A percentile compares a stretch with the other conserved stretches of the same genome.
These are phyloP conservation scores for Eurystomus glaucurus DNA, from an alignment of 2,797 vertebrate species.

Conservation along the genomic window DNA sequence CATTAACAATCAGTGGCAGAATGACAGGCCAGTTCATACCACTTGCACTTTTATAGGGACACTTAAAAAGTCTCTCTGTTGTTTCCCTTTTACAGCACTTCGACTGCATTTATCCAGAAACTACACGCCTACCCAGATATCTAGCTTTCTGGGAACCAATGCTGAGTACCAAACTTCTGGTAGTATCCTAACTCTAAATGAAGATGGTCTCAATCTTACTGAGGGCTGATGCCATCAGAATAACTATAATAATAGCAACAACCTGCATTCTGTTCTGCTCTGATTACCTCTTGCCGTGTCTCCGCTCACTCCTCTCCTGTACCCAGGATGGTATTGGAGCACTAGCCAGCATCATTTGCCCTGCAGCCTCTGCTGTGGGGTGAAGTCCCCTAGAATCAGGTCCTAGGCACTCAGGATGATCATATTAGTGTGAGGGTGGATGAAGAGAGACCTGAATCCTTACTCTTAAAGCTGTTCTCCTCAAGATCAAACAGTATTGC, in stretches of 20 bases:
- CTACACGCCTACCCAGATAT: background rate
- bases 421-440: background rate
- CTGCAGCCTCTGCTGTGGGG: background rate
- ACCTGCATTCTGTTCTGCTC: background rate
- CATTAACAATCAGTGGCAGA: conserved; percentile 32
- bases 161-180: background rate
- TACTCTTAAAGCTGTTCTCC: background rate
- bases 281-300: background rate
- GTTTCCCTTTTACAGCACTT: background rate
- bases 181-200: background rate
- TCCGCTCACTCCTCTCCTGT: background rate
- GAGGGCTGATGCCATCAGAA: background rate
- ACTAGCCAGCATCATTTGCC: background rate
- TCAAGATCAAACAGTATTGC: background rate
- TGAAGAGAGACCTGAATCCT: background rate
- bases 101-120: background rate
- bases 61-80: background rate
- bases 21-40: conserved; percentile 45
- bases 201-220: background rate
- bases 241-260: background rate
- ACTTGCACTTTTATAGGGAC: conserved; percentile 7
- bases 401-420: background rate
- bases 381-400: background rate
- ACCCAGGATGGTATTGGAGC: background rate
- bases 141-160: background rate